A percentile compares a stretch with the other conserved stretches of the same genome.
These are phyloP conservation scores for Danaus chrysippus DNA, from an alignment of 2,888 invertebrate genomes.

Conservation along the genomic window DNA sequence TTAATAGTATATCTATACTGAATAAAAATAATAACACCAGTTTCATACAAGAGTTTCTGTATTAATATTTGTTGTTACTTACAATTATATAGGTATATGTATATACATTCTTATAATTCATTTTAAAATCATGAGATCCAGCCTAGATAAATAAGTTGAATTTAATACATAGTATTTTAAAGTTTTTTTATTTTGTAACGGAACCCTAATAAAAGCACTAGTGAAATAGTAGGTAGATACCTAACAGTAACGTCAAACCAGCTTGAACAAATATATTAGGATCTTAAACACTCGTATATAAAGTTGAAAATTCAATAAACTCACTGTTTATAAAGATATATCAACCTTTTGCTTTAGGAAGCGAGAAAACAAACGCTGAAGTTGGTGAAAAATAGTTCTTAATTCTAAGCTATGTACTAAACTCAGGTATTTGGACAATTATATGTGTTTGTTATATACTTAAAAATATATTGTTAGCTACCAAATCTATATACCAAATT, in stretches of 20 bases:
- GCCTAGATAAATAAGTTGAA: neutral
- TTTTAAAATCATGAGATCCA: too few species aligned
- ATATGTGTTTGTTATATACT: too few species aligned
- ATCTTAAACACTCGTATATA: neutral
- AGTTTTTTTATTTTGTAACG: slow-evolving; percentile 16
- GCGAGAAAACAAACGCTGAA: slow-evolving; percentile 3
- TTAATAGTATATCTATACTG: neutral
- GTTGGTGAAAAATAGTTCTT: neutral
- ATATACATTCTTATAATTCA: too few species aligned
- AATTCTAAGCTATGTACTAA: neutral
- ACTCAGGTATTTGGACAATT: too few species aligned
- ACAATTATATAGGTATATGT: too few species aligned
- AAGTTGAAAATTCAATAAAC: neutral
- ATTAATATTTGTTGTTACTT: too few species aligned
- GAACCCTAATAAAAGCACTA: slow-evolving; percentile 37
- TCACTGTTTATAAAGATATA: neutral
- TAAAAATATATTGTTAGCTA: too few species aligned
- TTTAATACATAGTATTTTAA: neutral
- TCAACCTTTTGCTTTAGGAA: neutral
- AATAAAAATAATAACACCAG: too few species aligned
- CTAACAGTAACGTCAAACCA: slow-evolving; percentile 20
- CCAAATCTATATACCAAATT: too few species aligned
- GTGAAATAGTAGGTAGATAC: slow-evolving; percentile 34
- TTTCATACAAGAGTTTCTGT: too few species aligned
- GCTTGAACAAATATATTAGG: neutral